Conservation (phyloP, 1,140 invertebrate species). For the Archivesica marissinica region DNA sequence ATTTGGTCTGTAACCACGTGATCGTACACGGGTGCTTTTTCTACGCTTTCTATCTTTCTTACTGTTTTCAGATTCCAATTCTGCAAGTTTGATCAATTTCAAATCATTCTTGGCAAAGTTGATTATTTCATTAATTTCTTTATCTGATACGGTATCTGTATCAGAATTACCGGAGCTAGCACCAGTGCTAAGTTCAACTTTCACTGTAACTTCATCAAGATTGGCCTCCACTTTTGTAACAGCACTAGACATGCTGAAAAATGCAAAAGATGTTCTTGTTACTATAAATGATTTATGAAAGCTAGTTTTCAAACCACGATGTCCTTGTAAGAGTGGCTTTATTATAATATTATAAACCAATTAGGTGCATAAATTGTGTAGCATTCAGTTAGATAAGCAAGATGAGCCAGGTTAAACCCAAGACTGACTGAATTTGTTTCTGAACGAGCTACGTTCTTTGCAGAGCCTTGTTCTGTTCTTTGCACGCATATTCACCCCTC, state of each 20-base stretch:
- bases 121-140: neutral
- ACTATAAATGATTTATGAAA: neutral
- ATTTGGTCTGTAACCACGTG: slow-evolving; percentile 2
- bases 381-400: neutral
- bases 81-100: neutral
- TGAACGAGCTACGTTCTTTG: too few relatives aligned
- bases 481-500: too few relatives aligned
- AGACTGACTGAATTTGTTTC: too few relatives aligned
- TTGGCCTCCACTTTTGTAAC: too few relatives aligned
- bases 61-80: neutral
- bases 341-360: neutral
- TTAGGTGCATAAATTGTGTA: neutral
- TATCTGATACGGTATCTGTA: neutral
- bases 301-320: neutral
- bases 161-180: neutral
- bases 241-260: neutral
- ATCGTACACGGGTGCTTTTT: neutral
- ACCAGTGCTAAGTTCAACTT: neutral
- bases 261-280: neutral
- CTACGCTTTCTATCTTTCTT: neutral
- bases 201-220: too few relatives aligned
- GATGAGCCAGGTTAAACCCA: too few relatives aligned
- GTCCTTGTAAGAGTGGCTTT: neutral
- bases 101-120: neutral
- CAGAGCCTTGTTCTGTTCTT: too few relatives aligned